These are phyloP conservation scores for Atta colombica DNA, from an alignment of 1,140 invertebrate genomes.

Conservation along the genomic window DNA sequence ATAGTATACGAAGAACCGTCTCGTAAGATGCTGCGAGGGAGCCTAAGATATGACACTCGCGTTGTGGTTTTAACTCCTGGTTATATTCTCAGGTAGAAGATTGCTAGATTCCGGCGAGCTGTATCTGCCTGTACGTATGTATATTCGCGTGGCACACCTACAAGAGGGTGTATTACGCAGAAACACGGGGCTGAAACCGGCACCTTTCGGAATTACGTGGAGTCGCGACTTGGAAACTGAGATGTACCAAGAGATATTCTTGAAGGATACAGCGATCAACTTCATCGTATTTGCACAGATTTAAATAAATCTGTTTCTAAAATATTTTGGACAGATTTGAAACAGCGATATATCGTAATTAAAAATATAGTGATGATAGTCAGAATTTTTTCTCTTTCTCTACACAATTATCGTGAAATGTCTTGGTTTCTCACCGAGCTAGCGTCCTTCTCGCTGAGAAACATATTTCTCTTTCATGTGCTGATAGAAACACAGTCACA, in stretches of 20 bases:
- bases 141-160: conserved; percentile 37
- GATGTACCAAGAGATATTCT: conserved; percentile 63
- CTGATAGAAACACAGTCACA: conserved; percentile 52
- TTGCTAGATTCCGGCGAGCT: conserved; percentile 82
- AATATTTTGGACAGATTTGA: not conserved
- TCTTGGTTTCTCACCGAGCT: conserved; percentile 27
- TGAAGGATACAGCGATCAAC: conserved; percentile 64
- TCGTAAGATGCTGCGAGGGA: conserved; percentile 72
- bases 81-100: conserved; percentile 86
- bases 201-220: conserved; percentile 68
- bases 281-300: not conserved
- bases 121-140: conserved; percentile 56
- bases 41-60: conserved; percentile 86
- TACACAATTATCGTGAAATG: not conserved
- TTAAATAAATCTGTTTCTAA: not conserved
- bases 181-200: conserved; percentile 66
- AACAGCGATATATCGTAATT: not conserved
- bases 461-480: conserved; percentile 8
- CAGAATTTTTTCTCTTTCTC: not conserved
- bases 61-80: conserved; percentile 86
- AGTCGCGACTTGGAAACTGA: conserved; percentile 65
- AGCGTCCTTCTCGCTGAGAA: not conserved
- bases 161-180: conserved; percentile 61
- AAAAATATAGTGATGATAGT: not conserved
- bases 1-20: conserved; percentile 37